These are phyloP conservation scores for Leucophenga maculata DNA, from an alignment of 2,888 invertebrate genomes.

Conservation along the genomic window DNA sequence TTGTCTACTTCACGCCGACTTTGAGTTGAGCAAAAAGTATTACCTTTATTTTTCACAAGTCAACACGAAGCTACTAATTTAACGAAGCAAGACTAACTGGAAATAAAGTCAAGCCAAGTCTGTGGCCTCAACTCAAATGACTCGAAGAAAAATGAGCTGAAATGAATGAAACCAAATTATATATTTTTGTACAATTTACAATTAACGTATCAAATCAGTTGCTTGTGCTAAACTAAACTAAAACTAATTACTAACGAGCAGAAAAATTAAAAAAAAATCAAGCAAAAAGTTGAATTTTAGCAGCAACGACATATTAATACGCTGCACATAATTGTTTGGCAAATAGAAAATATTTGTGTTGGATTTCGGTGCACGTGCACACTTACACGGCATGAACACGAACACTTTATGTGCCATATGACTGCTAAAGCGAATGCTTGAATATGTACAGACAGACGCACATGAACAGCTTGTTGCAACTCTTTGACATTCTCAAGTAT, in stretches of 20 bases:
- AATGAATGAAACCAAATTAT: slow-evolving; percentile 43
- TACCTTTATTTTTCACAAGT: neutral
- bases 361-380: no score
- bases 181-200: slow-evolving; percentile 61
- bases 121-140: no score
- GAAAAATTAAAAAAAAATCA: neutral
- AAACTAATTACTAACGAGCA: slow-evolving; percentile 55
- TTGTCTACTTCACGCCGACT: slow-evolving; percentile 60
- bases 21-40: neutral
- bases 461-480: no score
- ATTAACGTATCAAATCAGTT: slow-evolving; percentile 59
- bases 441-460: no score
- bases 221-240: slow-evolving; percentile 54
- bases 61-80: slow-evolving; percentile 47
- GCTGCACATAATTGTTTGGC: no score
- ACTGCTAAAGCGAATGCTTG: no score
- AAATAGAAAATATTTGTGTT: no score
- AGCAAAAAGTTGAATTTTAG: neutral
- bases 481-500: no score
- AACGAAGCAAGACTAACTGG: slow-evolving; percentile 48
- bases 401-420: no score
- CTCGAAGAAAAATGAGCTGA: neutral
- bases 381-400: no score
- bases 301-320: neutral
- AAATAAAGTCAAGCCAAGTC: slow-evolving; percentile 14